These are phyloP conservation scores for Dusona sp. DNA, from an alignment of 2,888 invertebrate genomes.

Conservation along the genomic window DNA sequence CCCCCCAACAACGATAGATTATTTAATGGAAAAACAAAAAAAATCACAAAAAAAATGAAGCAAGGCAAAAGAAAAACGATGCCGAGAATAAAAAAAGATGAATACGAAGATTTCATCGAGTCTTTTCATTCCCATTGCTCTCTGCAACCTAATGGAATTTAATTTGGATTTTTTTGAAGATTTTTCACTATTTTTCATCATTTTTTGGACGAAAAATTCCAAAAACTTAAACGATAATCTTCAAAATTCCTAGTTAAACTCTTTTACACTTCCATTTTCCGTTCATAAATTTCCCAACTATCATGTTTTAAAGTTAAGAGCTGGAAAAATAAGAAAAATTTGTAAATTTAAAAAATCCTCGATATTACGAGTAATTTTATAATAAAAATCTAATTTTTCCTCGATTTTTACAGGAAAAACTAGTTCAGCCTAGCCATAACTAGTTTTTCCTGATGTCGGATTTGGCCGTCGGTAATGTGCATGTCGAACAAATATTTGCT, in stretches of 20 bases:
- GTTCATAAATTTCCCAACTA: too few species aligned
- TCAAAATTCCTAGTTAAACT: too few species aligned
- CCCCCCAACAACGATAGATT: conserved; percentile 63
- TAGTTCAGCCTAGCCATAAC: too few species aligned
- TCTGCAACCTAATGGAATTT: not conserved
- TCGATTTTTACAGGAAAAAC: not conserved
- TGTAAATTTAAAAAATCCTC: too few species aligned
- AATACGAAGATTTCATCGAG: conserved; percentile 49
- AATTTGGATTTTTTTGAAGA: not conserved
- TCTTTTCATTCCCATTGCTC: not conserved
- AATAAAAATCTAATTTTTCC: too few species aligned
- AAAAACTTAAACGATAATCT: too few species aligned
- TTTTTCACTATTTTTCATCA: not conserved
- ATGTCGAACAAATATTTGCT: not conserved
- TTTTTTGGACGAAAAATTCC: not conserved
- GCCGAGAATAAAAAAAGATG: conserved; percentile 25
- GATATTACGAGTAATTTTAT: too few species aligned
- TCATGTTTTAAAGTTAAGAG: too few species aligned
- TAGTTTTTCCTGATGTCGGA: not conserved
- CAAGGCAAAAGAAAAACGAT: not conserved
- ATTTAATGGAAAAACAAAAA: conserved; percentile 63
- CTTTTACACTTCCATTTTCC: too few species aligned
- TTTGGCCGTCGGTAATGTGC: not conserved
- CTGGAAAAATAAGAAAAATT: too few species aligned
- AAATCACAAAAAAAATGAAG: conserved; percentile 36